phyloP scores from a whole-genome alignment of 1,140 invertebrate genomes.

The Solenopsis invicta region DNA sequence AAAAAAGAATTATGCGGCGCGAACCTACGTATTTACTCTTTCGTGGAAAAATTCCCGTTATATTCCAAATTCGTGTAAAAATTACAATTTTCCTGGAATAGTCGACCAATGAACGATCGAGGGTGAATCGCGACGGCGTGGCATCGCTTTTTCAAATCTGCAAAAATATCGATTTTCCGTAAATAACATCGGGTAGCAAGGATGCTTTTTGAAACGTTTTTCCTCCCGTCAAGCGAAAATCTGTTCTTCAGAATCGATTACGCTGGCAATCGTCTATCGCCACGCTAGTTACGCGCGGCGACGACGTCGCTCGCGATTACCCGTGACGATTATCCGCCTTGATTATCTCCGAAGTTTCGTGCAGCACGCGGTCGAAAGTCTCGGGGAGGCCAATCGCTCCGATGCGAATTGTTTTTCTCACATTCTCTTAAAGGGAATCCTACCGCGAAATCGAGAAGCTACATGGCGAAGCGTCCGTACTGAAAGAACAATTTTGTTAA shows the following conservation, averaged over 20 bases:
- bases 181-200: not conserved
- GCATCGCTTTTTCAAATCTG: not conserved
- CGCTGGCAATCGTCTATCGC: not conserved
- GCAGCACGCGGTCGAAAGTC: not conserved
- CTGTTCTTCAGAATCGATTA: not conserved
- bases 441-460: constrained; percentile 7
- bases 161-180: constrained; percentile 28
- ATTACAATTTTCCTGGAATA: not conserved
- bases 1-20: not conserved
- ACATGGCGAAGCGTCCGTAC: not conserved
- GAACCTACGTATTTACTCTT: not conserved
- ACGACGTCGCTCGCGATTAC: not conserved
- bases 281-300: not conserved
- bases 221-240: not conserved
- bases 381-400: not conserved
- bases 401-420: not conserved
- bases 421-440: not conserved
- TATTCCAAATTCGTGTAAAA: not conserved
- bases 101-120: not conserved
- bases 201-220: not conserved
- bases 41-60: not conserved
- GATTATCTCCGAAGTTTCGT: constrained; percentile 24
- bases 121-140: no score
- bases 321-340: constrained; percentile 1
- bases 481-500: no score